Evolutionary conservation across 2,113 vertebrate genomes (phyloP).

Genomic region (Morone chrysops): DNA sequence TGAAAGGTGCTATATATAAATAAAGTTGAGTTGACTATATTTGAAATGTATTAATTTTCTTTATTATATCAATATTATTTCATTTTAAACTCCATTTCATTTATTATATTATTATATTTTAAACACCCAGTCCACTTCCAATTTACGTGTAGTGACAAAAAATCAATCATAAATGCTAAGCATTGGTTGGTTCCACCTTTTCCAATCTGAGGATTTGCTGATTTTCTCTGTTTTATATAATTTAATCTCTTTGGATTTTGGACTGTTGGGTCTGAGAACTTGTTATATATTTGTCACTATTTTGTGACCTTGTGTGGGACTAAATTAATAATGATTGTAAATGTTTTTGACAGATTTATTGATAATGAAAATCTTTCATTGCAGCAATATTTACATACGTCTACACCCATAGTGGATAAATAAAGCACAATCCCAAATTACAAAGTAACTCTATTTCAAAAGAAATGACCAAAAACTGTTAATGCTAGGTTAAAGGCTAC

Average conservation of each 20-base stretch:
- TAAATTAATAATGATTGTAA: too few relatives aligned
- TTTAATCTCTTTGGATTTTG: neutral
- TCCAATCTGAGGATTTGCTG: neutral
- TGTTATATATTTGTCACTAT: neutral
- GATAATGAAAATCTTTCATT: too few relatives aligned
- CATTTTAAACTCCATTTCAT: too few relatives aligned
- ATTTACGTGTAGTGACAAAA: neutral
- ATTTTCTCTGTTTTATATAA: neutral
- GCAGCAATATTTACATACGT: neutral
- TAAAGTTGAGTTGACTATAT: neutral
- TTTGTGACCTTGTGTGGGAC: neutral
- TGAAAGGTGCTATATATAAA: too few relatives aligned
- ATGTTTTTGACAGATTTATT: too few relatives aligned
- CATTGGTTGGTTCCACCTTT: neutral
- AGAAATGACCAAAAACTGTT: too few relatives aligned
- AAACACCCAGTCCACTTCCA: neutral
- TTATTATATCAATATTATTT: neutral
- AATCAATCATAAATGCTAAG: neutral
- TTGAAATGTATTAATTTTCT: neutral
- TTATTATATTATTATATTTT: neutral
- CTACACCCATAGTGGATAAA: neutral
- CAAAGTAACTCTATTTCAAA: neutral
- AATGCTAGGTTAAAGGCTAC: too few relatives aligned
- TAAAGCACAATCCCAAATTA: neutral
- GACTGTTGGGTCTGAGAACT: neutral